A percentile compares a stretch with the other conserved stretches of the same genome.
Conservation (phyloP, 2,113 vertebrate species). For the Arizona elegans region DNA sequence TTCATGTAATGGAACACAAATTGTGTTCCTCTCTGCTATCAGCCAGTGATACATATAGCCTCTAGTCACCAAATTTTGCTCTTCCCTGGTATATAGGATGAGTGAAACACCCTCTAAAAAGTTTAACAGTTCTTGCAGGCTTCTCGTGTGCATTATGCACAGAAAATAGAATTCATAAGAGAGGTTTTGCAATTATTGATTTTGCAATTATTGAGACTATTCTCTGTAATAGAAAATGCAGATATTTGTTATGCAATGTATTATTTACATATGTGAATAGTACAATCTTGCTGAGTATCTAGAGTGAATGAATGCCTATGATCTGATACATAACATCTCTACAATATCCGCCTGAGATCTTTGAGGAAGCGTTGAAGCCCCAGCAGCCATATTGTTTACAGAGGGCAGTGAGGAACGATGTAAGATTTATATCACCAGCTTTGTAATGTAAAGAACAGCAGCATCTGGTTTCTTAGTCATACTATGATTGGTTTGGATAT, state of each 20-base stretch:
- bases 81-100: neutral
- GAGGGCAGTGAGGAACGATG: constrained; percentile 30
- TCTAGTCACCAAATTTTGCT: neutral
- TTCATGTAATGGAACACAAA: neutral
- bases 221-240: neutral
- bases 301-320: neutral
- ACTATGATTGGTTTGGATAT: neutral
- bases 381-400: constrained; percentile 1
- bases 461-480: constrained; percentile 21
- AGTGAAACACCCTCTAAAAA: neutral
- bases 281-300: neutral
- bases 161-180: neutral
- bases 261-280: neutral
- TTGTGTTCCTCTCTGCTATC: neutral
- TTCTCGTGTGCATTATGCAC: neutral
- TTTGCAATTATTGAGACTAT: neutral
- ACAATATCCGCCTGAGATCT: neutral
- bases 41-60: neutral
- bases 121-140: neutral
- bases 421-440: neutral
- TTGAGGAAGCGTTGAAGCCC: constrained; percentile 2
- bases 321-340: constrained; percentile 1
- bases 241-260: neutral
- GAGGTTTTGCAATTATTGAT: neutral
- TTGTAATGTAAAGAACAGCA: neutral